Base-by-base conservation (phyloP, 2,797 vertebrate genomes). In the Clarias laeviceps region DNA sequence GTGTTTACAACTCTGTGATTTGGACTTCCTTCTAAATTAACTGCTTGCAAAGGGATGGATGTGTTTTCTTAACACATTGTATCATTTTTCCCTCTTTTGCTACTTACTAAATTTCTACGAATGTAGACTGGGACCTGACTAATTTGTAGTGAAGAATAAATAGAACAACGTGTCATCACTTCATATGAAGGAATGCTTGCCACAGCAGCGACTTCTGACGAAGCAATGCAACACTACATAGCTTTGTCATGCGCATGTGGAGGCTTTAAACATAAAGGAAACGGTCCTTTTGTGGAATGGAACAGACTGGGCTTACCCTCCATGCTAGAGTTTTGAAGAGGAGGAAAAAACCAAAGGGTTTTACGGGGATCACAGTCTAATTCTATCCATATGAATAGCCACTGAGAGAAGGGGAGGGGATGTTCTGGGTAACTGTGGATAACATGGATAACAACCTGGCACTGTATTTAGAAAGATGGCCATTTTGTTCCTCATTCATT, bases 321-420 rank as follows among this genome's bases (percentile, higher is more conserved):
- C 91, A 90, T 89, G 91, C 87, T 89, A 74, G n/a, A 74, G 88
- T 90, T 94, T 89, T 57, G 27, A 84, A 82, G 92, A 91, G 86
- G 84, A 65, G 70, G 27, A 61, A 79, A 61, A 79, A 83, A 89
- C 85, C 86, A 88, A 87, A 87, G 88, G 92, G 92, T 91, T 87
- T 92, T 92, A 90, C 90, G 88, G 92, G 87, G 84, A 94, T 93
- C 94, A 91, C 80, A 62, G 93, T 90, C 92, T 88, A 85, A 94
- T 91, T 85, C 83, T 40, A 93, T 96, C 94, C 95, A 96, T 96
- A 95, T 96, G 95, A 96, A 96, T 96, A 94, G 91, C 90, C 90
- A 61, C 61, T 91, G 90, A 91, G 90, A 88, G 90, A 91, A 64
- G 89, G 91, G 85, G 91, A 91, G 91, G 92, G 91, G 91, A 85